Evolutionary conservation across 1,140 invertebrate genomes (phyloP).

Genomic region (Mycetomoellerius zeteki): DNA sequence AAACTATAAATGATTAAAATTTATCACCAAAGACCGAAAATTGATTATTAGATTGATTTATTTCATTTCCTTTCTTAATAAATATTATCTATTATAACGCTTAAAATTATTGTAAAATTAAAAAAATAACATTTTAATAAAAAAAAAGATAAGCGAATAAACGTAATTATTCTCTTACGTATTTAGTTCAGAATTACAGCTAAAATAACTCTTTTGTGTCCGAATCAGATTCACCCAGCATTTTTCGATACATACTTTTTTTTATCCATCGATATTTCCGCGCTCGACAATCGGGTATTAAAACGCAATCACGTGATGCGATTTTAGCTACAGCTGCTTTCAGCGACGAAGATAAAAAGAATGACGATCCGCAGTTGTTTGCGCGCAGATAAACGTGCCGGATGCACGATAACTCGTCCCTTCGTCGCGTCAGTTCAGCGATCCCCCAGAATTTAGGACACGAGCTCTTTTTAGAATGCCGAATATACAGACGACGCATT

Average conservation of each 20-base stretch:
- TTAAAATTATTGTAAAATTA: background rate
- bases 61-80: background rate
- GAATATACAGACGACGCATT: constrained; percentile 43
- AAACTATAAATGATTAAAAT: background rate
- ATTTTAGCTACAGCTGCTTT: constrained; percentile 53
- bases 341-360: constrained; percentile 30
- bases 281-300: constrained; percentile 17
- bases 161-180: background rate
- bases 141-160: background rate
- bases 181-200: background rate
- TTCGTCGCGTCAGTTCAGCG: constrained; percentile 30
- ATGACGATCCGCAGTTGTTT: constrained; percentile 33
- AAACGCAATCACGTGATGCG: constrained; percentile 46
- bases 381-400: constrained; percentile 43
- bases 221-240: background rate
- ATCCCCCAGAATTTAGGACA: constrained; percentile 40
- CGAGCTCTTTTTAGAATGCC: constrained; percentile 39
- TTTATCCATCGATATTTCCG: constrained; percentile 28
- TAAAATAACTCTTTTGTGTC: constrained; percentile 7
- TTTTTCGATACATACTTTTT: constrained; percentile 25
- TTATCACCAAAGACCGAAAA: background rate
- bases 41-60: background rate
- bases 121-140: background rate
- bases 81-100: background rate
- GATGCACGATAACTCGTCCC: constrained; percentile 17